Base-by-base conservation (phyloP, 2,797 vertebrate genomes). In the Diplodus puntazzo region DNA sequence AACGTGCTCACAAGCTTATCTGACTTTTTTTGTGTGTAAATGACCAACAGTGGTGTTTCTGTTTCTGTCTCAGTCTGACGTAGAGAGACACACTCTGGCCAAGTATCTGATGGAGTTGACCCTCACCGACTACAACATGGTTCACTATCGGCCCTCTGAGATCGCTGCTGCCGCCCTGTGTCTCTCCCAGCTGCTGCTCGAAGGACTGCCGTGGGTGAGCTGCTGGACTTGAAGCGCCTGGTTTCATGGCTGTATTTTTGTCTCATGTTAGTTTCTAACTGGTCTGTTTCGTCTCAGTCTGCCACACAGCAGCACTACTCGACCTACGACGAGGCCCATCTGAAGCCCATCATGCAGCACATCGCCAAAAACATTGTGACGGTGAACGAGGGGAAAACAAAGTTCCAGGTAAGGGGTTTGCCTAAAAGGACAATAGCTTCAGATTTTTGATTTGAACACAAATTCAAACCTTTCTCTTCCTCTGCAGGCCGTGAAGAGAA, bases 51-150 rank as follows among this genome's bases (percentile, higher is more conserved):
- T 23, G 20, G 8, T 23, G n/a, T 14, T 6, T 66, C 1, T 23
- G n/a, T 14, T 6, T 66, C 1, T 72, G 21, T 64, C 3, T 77
- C 80, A 99, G 98, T 96, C 96, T 0, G 95, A 98, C 16, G 93
- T 95, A 5, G 95, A 97, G 83, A 95, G 95, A 34, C 97, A 99
- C 79, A 98, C 96, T 0, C 92, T 99, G 77, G 97, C 97, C 52
- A 99, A 99, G 81, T 99, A 99, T 20, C 91, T 99, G 50, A 97
- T 99, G 96, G 98, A 99, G 87, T 89, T 99, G 92, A 97, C 97
- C 0, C 95, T 99, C 5, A 34, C 95, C 0, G 98, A 99, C 91
- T 99, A 98, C 0, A 92, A 96, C 45, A 97, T 99, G 98, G 97
- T 97, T 20, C 97, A 98, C 80, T 94, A 96, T 10, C 93, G 92